Evolutionary conservation across 2,113 vertebrate genomes (phyloP), one percentile per base, ranked within the genome.

Genomic region (Ornithorhynchus anatinus): DNA sequence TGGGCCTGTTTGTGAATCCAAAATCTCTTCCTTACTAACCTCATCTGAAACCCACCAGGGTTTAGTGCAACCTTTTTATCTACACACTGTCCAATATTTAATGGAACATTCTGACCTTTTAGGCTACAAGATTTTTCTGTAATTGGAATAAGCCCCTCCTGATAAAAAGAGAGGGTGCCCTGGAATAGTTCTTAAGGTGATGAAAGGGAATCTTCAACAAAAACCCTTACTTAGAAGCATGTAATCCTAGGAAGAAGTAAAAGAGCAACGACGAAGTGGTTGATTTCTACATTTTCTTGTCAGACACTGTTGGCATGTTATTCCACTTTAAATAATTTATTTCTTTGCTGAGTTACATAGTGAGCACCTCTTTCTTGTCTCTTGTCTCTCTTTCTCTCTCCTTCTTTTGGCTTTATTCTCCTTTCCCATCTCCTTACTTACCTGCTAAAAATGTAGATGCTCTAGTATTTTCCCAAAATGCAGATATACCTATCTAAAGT

Each of bases 321-420:
- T 48, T 32, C 43, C 61, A 48, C 59, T 35, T 45, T 63, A 73
- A 70, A 84, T 69, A 57, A 64, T 72, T 74, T 81, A 61, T 0
- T 1, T 57, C 51, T 35, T 69, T 61, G 6, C 3, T 81, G 16
- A 60, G 33, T 31, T 76, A 63, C 22, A 68, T 27, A 58, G 20
- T 33, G 36, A 83, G 19, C 3, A 23, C 39, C 12, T 37, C 7
- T 51, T 39, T 13, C n/a, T 5, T 29, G 2, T 53, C 27, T 36
- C 12, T 5, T 54, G 29, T 35, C n/a, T n/a, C n/a, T n/a, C n/a
- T n/a, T n/a, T n/a, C 16, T 48, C 1, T 37, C 37, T 17, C 16
- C 29, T 8, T 6, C 15, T 10, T n/a, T 47, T 22, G 5, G 3
- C 17, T 27, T 12, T 16, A 38, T 37, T n/a, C 39, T 43, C 1